Percentiles rank a stretch among this genome's conserved stretches.
These are phyloP conservation scores for Protophormia terraenovae DNA, from an alignment of 2,888 invertebrate species.

Conservation along the genomic window DNA sequence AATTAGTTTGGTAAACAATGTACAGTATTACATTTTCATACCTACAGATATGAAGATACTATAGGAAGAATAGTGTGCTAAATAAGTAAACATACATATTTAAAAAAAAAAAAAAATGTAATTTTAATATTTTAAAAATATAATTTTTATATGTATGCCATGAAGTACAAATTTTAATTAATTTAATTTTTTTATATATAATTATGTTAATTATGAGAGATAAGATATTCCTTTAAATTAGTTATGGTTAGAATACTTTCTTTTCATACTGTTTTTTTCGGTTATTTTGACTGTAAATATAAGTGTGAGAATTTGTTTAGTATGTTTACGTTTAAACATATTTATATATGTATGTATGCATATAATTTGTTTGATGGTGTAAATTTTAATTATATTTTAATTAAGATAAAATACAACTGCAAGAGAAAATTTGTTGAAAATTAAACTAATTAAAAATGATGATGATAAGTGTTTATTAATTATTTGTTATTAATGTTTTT, in stretches of 20 bases:
- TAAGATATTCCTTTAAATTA: too few species aligned
- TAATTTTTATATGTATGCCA: too few species aligned
- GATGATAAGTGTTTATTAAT: conserved; percentile 51
- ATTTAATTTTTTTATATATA: too few species aligned
- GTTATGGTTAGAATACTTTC: neutral
- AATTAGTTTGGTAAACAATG: conserved; percentile 65
- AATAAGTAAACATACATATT: neutral
- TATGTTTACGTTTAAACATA: conserved; percentile 4
- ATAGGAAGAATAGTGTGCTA: neutral
- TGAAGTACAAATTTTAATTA: too few species aligned
- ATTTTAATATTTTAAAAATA: too few species aligned
- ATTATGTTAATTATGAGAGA: too few species aligned
- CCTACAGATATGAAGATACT: neutral
- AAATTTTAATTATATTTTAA: conserved; percentile 66
- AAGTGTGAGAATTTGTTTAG: neutral
- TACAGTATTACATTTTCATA: conserved; percentile 24
- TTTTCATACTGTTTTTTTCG: neutral
- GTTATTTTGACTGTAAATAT: neutral
- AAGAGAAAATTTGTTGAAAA: conserved; percentile 50
- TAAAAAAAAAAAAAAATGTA: too few species aligned
- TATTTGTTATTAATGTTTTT: neutral
- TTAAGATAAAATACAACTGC: conserved; percentile 67
- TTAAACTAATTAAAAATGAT: conserved; percentile 63
- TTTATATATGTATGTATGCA: conserved; percentile 35
- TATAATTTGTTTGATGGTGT: conserved; percentile 56